Evolutionary conservation across 2,113 vertebrate genomes (phyloP), one percentile per base, ranked within the genome.

Genomic region (Aegithalos caudatus): DNA sequence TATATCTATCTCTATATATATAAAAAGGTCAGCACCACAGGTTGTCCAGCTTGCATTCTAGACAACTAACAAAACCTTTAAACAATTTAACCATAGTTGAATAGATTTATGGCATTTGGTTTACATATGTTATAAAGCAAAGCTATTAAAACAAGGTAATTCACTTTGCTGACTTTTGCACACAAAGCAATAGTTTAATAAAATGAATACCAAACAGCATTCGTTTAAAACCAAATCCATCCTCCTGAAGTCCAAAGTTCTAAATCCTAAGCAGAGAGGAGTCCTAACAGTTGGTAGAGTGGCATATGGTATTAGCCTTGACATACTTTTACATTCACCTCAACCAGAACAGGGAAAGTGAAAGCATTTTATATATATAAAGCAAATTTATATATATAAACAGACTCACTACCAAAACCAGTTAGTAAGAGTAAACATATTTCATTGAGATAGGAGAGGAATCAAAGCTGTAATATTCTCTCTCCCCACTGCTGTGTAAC

Each of bases 101-200:
- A 97, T 96, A 98, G 84, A 94, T 94, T 97, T 97, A 98, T 98
- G 98, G 98, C 98, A 98, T 98, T 98, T 98, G 98, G 98, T 97
- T 98, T 98, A 97, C 94, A 90, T 97, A 93, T 77, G 95, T 95
- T 92, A 94, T 80, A 95, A 97, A 98, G 97, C 97, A 98, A 97
- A 98, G 96, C 95, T 98, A 93, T 70, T 95, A 92, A 95, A 96
- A 97, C 91, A 97, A 97, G 90, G 87, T 97, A 94, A 97, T 96
- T 97, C 65, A 95, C 97, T 98, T 98, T 98, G 98, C 97, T 97
- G 88, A 89, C 92, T 97, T 98, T 96, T 97, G 96, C 96, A 98
- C 96, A 97, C 86, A 77, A 96, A 93, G 70, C 72, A 96, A 95
- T 91, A 91, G 78, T 47, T 91, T 74, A 93, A 94, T 88, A 95